Evolutionary conservation across 2,113 vertebrate species (phyloP).

Genomic region (Rhinolophus ferrumequinum): DNA sequence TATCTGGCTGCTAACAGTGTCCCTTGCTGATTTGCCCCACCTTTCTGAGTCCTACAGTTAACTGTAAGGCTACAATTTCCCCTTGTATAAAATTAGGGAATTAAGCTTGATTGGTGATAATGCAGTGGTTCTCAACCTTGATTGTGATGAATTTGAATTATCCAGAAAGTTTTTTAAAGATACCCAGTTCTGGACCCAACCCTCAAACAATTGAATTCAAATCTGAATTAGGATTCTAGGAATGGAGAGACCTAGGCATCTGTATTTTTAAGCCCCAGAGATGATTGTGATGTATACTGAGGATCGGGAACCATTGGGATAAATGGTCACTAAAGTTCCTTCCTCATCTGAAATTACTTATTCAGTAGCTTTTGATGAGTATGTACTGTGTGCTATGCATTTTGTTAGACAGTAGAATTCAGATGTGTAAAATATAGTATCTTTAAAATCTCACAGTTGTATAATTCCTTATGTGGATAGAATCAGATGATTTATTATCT

Average conservation of each 20-base stretch:
- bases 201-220: neutral
- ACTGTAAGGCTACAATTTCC: conserved; percentile 15
- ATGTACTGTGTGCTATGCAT: neutral
- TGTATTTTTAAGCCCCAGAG: neutral
- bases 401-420: conserved; percentile 37
- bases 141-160: neutral
- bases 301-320: neutral
- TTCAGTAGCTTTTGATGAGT: neutral
- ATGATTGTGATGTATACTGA: neutral
- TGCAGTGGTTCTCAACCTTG: neutral
- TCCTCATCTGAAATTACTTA: neutral
- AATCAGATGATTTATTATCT: neutral
- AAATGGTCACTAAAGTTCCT: conserved; percentile 3
- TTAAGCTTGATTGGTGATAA: neutral
- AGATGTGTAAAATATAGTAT: neutral
- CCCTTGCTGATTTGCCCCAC: neutral
- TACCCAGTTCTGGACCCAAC: neutral
- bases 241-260: neutral
- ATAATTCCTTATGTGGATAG: neutral
- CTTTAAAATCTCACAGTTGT: conserved; percentile 15
- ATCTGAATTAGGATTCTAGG: neutral
- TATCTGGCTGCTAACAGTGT: neutral
- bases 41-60: neutral
- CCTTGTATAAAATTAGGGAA: neutral
- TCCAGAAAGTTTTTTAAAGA: neutral